Conservation (phyloP, 2,888 invertebrate genomes). For the Allolobophora icterica region DNA sequence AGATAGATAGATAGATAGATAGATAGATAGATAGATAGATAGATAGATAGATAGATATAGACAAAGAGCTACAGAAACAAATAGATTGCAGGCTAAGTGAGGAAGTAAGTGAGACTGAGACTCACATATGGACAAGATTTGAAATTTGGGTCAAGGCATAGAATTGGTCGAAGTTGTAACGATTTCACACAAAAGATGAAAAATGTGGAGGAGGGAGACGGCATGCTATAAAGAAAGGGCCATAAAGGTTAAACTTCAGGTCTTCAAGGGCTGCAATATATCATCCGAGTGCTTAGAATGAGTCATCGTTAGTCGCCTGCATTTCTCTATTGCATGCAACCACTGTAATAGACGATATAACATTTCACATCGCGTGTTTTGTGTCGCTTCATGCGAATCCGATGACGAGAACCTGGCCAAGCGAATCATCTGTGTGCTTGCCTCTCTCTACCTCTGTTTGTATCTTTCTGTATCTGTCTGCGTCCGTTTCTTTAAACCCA, state of each 20-base stretch:
- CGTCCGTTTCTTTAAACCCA: too few species aligned
- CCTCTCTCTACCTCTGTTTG: neutral
- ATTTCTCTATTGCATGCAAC: neutral
- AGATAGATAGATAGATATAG: neutral
- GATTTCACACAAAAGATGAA: neutral
- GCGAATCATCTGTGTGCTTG: neutral
- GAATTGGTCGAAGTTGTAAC: neutral
- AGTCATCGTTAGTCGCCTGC: neutral
- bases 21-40: neutral
- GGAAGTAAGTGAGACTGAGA: too few species aligned
- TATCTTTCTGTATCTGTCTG: neutral
- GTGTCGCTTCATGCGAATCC: neutral
- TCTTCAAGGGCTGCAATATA: too few species aligned
- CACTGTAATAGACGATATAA: neutral
- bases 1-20: neutral
- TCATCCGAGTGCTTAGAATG: neutral
- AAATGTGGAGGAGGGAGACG: neutral
- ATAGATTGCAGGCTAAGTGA: too few species aligned
- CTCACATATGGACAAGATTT: too few species aligned
- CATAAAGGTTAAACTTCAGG: neutral
- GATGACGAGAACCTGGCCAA: neutral
- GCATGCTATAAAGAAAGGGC: neutral
- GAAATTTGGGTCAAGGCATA: neutral
- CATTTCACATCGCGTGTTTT: neutral
- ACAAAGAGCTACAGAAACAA: neutral